These are phyloP conservation scores for Osmerus eperlanus DNA, from an alignment of 2,113 vertebrate genomes.

Conservation along the genomic window DNA sequence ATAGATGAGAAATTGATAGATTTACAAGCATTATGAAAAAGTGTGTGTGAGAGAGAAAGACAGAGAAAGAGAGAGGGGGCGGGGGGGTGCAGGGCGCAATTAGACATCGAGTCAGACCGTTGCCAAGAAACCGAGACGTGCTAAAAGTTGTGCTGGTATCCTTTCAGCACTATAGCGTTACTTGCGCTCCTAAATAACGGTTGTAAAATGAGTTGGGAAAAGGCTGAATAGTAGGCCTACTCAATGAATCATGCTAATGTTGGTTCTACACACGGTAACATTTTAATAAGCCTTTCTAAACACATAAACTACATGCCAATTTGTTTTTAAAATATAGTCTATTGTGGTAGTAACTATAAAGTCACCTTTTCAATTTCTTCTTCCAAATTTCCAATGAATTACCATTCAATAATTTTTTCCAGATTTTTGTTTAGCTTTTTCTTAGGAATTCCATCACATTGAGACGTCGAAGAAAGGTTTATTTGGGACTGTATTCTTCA, in stretches of 20 bases:
- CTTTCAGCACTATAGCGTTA: constrained; percentile 61
- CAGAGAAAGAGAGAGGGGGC: constrained; percentile 3
- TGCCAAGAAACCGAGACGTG: constrained; percentile 48
- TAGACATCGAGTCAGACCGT: not conserved
- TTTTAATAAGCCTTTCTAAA: too few relatives aligned
- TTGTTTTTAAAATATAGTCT: too few relatives aligned
- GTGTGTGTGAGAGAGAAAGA: constrained; percentile 10
- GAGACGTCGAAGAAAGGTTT: too few relatives aligned
- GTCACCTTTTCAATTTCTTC: too few relatives aligned
- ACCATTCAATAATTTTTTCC: not conserved
- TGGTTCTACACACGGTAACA: too few relatives aligned
- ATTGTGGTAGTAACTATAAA: too few relatives aligned
- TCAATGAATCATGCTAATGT: not conserved
- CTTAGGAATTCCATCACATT: too few relatives aligned
- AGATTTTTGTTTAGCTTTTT: too few relatives aligned
- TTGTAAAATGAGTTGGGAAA: too few relatives aligned
- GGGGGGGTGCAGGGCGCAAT: constrained; percentile 7
- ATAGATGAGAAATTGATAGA: constrained; percentile 5
- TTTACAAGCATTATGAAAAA: constrained; percentile 3
- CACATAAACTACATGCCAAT: too few relatives aligned
- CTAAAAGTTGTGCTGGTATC: constrained; percentile 47
- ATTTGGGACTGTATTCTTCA: not conserved
- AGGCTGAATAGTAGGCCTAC: too few relatives aligned
- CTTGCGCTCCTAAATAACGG: too few relatives aligned
- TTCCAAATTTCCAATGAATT: not conserved